Base-by-base conservation (phyloP, 2,888 invertebrate species). In the Cephus rjabovi region DNA sequence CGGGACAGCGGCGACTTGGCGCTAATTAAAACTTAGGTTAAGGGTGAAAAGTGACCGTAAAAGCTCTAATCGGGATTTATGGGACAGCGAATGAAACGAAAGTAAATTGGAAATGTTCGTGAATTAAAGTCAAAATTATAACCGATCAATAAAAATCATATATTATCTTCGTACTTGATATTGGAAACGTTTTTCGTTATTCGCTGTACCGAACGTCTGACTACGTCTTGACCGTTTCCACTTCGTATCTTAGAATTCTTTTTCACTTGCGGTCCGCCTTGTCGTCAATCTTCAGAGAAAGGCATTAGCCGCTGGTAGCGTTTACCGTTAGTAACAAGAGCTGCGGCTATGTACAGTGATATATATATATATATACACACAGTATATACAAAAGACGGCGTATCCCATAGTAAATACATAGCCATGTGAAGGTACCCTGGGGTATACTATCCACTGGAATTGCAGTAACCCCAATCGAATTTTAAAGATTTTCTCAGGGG, bases 391-490 rank as follows among this genome's bases (percentile, higher is more conserved):
- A 56, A 56, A 23, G 56, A 56, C 23, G 56, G 23, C 23, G 15
- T 2, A 56, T 23, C 15, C 23, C 23, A 56, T 23, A 23, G 56
- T 23, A 33, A 6, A 30, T 70, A 33, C 0, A 70, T 9, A 31
- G 12, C 71, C 23, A 34, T 23, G 56, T 23, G 56, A 15, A 23
- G 31, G 71, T 71, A 75, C 31, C 11, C 69, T 35, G 68, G 75
- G 76, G 73, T 76, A 75, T 79, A 23, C 73, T 69, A 75, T 77
- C 74, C 73, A 34, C 56, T 75, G 78, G 75, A 81, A 81, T 82
- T 77, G 77, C 73, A 77, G 79, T 75, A 80, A 37, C 73, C 77
- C 75, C 78, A 76, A 78, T 82, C 78, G 81, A 82, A 81, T 82
- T 81, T 82, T 81, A 80, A 81, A 81, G 75, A 76, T 79, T 79